Percentiles rank a stretch among this genome's conserved stretches.
Conservation (phyloP, 2,113 vertebrate genomes). For the Grallaria varia region DNA sequence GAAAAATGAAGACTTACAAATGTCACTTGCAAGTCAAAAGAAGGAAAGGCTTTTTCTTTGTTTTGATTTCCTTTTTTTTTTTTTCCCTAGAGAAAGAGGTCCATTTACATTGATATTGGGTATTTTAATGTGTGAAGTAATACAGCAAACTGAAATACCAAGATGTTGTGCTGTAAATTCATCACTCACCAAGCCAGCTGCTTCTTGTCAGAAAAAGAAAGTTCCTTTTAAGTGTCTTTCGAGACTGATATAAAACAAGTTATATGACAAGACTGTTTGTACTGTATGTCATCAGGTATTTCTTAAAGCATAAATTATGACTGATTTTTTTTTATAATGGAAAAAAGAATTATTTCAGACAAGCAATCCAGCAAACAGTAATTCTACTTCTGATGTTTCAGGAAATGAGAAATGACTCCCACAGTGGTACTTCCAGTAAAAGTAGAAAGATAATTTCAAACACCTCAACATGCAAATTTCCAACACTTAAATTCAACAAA, state of each 20-base stretch:
- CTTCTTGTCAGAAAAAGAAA: conserved; percentile 48
- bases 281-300: conserved; percentile 56
- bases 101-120: conserved; percentile 24
- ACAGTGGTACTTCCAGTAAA: conserved; percentile 13
- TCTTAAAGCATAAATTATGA: conserved; percentile 53
- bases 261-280: conserved; percentile 42
- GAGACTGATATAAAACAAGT: conserved; percentile 53
- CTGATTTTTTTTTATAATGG: background rate
- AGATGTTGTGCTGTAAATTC: conserved; percentile 37
- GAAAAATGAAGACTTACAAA: background rate
- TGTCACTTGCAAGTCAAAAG: background rate
- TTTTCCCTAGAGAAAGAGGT: background rate
- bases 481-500: conserved; percentile 20
- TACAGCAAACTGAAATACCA: conserved; percentile 33
- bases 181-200: conserved; percentile 47
- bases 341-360: conserved; percentile 30
- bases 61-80: background rate
- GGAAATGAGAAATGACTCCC: conserved; percentile 44
- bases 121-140: conserved; percentile 45
- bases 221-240: conserved; percentile 47
- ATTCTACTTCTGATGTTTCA: conserved; percentile 20
- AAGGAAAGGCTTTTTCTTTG: background rate
- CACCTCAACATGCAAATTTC: conserved; percentile 35
- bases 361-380: conserved; percentile 36
- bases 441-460: conserved; percentile 31